A percentile compares a stretch with the other conserved stretches of the same genome.
Evolutionary conservation across 2,797 vertebrate genomes (phyloP).

Genomic region (Emys orbicularis): DNA sequence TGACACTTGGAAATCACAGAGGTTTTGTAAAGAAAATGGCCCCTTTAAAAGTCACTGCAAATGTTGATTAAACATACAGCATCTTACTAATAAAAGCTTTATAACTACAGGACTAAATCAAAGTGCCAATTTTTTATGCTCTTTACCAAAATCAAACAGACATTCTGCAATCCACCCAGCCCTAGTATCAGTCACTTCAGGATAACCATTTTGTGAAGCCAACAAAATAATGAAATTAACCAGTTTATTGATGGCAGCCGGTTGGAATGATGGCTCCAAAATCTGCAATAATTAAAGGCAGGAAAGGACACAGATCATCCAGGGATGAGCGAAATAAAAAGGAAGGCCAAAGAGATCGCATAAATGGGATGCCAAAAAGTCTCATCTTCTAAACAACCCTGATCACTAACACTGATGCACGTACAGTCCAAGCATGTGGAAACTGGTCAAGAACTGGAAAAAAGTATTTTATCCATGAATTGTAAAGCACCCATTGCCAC

Average conservation of each 20-base stretch:
- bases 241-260: slow-evolving; percentile 71
- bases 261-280: slow-evolving; percentile 59
- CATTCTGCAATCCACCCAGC: slow-evolving; percentile 73
- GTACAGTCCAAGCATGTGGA: background rate
- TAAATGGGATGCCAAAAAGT: background rate
- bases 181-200: slow-evolving; percentile 18
- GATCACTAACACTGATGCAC: background rate
- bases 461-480: background rate
- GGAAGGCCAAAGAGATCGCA: background rate
- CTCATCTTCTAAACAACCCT: background rate
- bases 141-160: slow-evolving; percentile 70
- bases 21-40: background rate
- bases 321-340: slow-evolving; percentile 54
- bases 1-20: slow-evolving; percentile 8
- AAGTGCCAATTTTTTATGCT: slow-evolving; percentile 67
- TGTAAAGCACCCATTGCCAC: background rate
- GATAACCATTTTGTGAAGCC: slow-evolving; percentile 55
- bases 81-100: slow-evolving; percentile 50
- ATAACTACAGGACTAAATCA: slow-evolving; percentile 22
- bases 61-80: background rate
- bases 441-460: background rate
- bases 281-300: slow-evolving; percentile 60
- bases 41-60: background rate
- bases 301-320: slow-evolving; percentile 40
- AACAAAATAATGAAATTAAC: slow-evolving; percentile 69